Base-by-base conservation (phyloP, 2,113 vertebrate species). In the Trachemys scripta region DNA sequence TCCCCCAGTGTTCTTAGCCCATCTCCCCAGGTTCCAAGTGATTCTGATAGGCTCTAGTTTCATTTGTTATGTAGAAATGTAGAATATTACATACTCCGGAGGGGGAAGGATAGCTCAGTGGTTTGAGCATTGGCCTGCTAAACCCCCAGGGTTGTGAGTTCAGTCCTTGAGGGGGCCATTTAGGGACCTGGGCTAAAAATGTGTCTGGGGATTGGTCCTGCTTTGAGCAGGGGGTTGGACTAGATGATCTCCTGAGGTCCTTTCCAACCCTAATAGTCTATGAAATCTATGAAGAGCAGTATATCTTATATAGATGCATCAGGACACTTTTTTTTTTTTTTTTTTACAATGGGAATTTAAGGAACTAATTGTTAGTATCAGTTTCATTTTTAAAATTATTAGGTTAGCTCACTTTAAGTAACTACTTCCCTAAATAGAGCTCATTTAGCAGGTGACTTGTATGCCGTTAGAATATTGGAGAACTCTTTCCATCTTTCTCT, bases 401-500 rank as follows among this genome's bases (percentile, higher is more conserved):
- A 79, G 47, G 8, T 19, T 53, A n/a, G 75, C 81, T 76, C 35
- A n/a, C 20, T 81, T 57, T 11, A 57, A 24, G 20, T 75, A 85
- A 49, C 6, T 54, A 0, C 35, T 85, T 82, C 49, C 29, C 51
- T 84, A 75, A 69, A 69, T 17, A 80, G 50, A 2, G 0, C 20
- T 93, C 24, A 56, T 84, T 72, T 54, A 6, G 14, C 91, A 88
- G 56, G 51, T 86, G 85, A 80, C 57, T 35, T 80, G 53, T 38
- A 3, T 31, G 45, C 10, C 83, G 31, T 89, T 84, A 19, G 10
- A 45, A 76, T 85, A 9, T 24, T 86, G 12, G 96, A 92, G 47
- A 93, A 85, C n/a, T 88, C 45, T 19, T 87, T 49, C n/a, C 65
- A 76, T 72, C 98, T 98, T 98, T 98, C 98, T 98, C 98, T 98